A percentile compares a stretch with the other conserved stretches of the same genome.
Conservation (phyloP, 92 coral and sea anemone species). For the Zoanthus sociatus region DNA sequence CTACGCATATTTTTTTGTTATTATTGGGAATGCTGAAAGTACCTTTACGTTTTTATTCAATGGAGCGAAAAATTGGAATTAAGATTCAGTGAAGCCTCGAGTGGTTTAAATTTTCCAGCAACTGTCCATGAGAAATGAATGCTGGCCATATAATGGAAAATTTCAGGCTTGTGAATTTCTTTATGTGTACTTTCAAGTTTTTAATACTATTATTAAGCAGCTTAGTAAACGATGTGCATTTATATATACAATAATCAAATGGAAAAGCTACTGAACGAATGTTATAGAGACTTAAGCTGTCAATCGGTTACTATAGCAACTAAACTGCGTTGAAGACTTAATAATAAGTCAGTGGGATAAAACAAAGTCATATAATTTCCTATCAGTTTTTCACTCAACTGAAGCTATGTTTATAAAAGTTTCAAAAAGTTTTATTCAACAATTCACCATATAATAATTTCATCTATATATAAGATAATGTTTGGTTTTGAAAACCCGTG, state of each 20-base stretch:
- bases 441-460: no score
- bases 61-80: slow-evolving; percentile 36
- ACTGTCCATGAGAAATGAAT: not conserved
- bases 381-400: no score
- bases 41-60: slow-evolving; percentile 2
- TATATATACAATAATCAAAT: not conserved
- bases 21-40: slow-evolving; percentile 21
- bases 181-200: not conserved
- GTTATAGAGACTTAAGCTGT: not conserved
- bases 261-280: not conserved
- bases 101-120: not conserved
- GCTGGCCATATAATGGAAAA: no score
- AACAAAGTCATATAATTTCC: no score
- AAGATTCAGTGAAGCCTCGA: slow-evolving; percentile 21
- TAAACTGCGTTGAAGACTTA: not conserved
- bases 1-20: not conserved
- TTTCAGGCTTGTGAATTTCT: not conserved
- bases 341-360: no score
- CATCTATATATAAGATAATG: no score
- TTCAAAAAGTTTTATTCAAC: no score
- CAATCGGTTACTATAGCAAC: slow-evolving; percentile 7
- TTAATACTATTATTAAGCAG: no score
- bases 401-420: no score
- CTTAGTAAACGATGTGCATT: no score
- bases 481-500: no score